Evolutionary conservation across 2,888 invertebrate species (phyloP).

Genomic region (Petrophora chlorosata): DNA sequence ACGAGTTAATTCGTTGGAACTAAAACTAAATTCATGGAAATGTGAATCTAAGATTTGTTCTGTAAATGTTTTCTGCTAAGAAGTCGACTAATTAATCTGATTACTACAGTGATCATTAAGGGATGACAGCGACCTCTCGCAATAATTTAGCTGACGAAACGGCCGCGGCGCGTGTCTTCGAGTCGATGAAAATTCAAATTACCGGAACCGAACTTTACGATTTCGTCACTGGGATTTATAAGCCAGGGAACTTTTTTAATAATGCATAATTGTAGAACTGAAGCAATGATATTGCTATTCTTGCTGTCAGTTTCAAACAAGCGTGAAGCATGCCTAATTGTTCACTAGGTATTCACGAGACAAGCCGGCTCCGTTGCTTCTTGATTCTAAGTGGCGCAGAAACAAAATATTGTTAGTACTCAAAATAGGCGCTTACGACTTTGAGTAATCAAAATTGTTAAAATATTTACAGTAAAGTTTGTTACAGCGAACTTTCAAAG

Average conservation of each 20-base stretch:
- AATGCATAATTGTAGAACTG: conserved; percentile 47
- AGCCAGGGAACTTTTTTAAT: conserved; percentile 49
- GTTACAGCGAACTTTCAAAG: too few relatives aligned
- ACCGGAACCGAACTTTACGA: conserved; percentile 35
- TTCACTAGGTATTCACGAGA: neutral
- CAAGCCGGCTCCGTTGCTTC: too few relatives aligned
- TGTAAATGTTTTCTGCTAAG: conserved; percentile 21
- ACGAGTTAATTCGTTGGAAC: conserved; percentile 1
- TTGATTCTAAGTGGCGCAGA: too few relatives aligned
- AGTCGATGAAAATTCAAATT: conserved; percentile 41
- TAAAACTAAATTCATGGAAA: conserved; percentile 11
- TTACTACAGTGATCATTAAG: conserved; percentile 27
- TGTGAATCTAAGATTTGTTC: conserved; percentile 17
- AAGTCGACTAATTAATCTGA: conserved; percentile 30
- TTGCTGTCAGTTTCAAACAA: neutral
- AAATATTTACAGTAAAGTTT: too few relatives aligned
- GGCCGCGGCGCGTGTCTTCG: conserved; percentile 28
- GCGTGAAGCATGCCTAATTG: neutral
- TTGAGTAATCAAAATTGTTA: too few relatives aligned
- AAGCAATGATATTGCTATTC: conserved; percentile 28
- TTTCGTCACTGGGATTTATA: conserved; percentile 41
- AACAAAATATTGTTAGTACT: too few relatives aligned
- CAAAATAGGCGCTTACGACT: too few relatives aligned
- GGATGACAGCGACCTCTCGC: conserved; percentile 19
- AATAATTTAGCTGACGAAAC: conserved; percentile 36